Base-by-base conservation (phyloP, 2,797 vertebrate genomes). In the Eleutherodactylus coqui region DNA sequence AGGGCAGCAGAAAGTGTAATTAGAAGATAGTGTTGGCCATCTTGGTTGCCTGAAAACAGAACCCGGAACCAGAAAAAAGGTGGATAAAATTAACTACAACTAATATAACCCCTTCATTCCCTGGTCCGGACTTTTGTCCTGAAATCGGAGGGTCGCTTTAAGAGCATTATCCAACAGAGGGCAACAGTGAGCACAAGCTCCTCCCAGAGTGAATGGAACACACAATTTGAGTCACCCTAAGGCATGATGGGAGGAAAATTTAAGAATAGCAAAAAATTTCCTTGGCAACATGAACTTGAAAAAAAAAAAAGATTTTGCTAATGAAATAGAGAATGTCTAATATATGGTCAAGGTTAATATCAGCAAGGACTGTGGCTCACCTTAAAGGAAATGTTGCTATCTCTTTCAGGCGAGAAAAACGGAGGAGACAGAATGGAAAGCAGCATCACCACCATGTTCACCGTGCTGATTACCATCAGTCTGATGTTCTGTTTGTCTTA, bases 401-500 rank as follows among this genome's bases (percentile, higher is more conserved):
- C 55, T 60, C 16, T 79, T 72, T 43, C n/a, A 49, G 75, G 34
- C 47, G 43, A 67, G 4, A 2, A 4, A 1, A 79, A 45, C 55
- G 19, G 29, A 51, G 82, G 13, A 64, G 29, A 51, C 8, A 49
- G 19, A 27, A 16, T 0, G 3, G 49, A 49, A 13, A 41, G 36
- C 36, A 60, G n/a, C 3, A 14, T 4, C 21, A 49, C 38, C 27
- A 47, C 51, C 27, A 49, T 60, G 19, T 11, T 79, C 7, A 11
- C 41, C 4, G 19, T 51, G 13, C 45, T 85, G 38, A 60, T 79
- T 5, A 29, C 51, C 38, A 27, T 41, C 11, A 36, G 17, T 60
- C 21, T 85, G 17, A 73, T 85, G 16, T 73, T 34, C 60, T 72
- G 17, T 24, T 29, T 79, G 64, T 36, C 17, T 7, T 80, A 60